Evolutionary conservation across 2,888 invertebrate species (phyloP).

Genomic region (Drosophila sordidula): DNA sequence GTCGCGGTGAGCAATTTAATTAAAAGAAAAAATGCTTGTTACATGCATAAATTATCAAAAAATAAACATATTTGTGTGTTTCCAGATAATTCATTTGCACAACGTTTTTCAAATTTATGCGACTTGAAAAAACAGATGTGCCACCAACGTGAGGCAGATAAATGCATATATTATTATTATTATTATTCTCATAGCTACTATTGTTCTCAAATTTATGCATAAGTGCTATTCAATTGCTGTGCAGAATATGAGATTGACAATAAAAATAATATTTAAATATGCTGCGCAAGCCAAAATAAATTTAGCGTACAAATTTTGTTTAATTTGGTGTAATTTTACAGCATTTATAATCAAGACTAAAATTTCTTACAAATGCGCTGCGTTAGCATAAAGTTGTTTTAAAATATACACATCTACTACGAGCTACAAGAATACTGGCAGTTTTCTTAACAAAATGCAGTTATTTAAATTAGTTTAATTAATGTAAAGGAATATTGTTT

Average conservation of each 20-base stretch:
- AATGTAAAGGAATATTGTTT: no score
- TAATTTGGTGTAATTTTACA: background rate
- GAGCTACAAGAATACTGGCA: no score
- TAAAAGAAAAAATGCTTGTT: constrained; percentile 36
- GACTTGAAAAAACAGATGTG: constrained; percentile 39
- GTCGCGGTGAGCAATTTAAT: constrained; percentile 47
- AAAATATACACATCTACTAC: no score
- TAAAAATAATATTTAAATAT: background rate
- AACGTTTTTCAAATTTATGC: constrained; percentile 52
- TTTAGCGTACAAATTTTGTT: background rate
- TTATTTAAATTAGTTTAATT: no score
- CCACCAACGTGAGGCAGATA: constrained; percentile 22
- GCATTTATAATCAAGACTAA: background rate
- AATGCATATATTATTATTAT: constrained; percentile 31
- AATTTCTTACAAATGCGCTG: no score
- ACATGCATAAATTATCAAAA: constrained; percentile 54
- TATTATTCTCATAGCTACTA: constrained; percentile 2
- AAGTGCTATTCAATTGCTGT: background rate
- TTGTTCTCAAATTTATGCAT: constrained; percentile 4
- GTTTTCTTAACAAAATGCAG: no score
- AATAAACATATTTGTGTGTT: constrained; percentile 13
- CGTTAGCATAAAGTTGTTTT: no score
- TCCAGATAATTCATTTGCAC: constrained; percentile 59
- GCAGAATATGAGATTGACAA: background rate
- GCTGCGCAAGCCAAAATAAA: no score